Base-by-base conservation (phyloP, 2,797 vertebrate genomes). In the Ctenopoma multispine region DNA sequence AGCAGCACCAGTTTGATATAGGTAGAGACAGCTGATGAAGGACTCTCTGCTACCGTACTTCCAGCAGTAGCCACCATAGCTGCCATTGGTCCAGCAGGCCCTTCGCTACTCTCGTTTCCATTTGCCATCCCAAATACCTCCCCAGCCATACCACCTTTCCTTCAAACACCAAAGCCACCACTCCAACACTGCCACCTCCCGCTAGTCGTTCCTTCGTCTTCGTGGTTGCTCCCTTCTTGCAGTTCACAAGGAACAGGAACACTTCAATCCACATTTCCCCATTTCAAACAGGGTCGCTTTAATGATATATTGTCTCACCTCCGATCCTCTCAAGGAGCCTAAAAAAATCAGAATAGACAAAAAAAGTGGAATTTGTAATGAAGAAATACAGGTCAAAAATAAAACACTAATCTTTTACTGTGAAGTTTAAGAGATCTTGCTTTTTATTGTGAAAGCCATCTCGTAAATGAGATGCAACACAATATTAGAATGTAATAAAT, bases 1-100 rank as follows among this genome's bases (percentile, higher is more conserved):
- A 96, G 89, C 5, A 96, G 93, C 80, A 95, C 92, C 79, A 97
- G 91, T 87, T 97, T 97, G 77, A 96, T 88, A 7, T 96, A 96
- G 75, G 95, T 95, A 9, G 95, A 95, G 38, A 93, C 89, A 23
- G 92, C 90, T 13, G 95, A 93, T 7, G 94, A 92, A 5, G 91
- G 64, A 53, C 85, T 83, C 69, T 89, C 91, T 23, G 90, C 88
- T 56, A 77, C 89, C 78, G 87, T 63, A 1, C 86, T 89, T 57
- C 81, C 90, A 5, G 88, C 81, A 7, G 90, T 91, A 7, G 92
- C 87, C 63, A 88, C 89, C 63, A 87, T 87, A 5, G 90, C 90
- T 9, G 90, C 90, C 87, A 94, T 83, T 7, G 91, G 85, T 59
- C 92, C 91, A 15, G 79, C 78, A 27, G 88, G 88, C 68, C 91